Evolutionary conservation across 2,888 invertebrate species (phyloP).

Genomic region (Drosophila bunnanda): DNA sequence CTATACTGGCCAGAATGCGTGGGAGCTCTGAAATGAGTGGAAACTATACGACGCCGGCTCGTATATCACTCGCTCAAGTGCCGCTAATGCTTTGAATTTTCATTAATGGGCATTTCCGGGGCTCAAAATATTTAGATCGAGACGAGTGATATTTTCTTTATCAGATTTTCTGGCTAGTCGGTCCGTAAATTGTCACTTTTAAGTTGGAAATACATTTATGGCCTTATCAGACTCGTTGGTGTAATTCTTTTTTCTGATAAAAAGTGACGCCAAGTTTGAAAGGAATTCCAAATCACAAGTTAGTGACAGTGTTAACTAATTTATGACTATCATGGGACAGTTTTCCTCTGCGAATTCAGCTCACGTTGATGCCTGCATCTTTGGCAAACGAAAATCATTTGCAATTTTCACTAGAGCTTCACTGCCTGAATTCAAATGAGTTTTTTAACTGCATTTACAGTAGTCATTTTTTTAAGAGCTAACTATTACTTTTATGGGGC

Average conservation of each 20-base stretch:
- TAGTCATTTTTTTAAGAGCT: not conserved
- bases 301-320: slow-evolving; percentile 9
- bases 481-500: slow-evolving; percentile 3
- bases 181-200: not conserved
- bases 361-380: slow-evolving; percentile 26
- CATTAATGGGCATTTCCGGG: slow-evolving; percentile 35
- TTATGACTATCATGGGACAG: slow-evolving; percentile 14
- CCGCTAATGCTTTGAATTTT: slow-evolving; percentile 31
- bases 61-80: slow-evolving; percentile 12
- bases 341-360: slow-evolving; percentile 4
- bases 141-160: slow-evolving; percentile 8
- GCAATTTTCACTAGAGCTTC: slow-evolving; percentile 35
- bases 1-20: not conserved
- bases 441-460: not conserved
- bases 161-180: slow-evolving; percentile 1
- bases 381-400: slow-evolving; percentile 3
- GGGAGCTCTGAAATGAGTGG: slow-evolving; percentile 5
- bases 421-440: slow-evolving; percentile 19
- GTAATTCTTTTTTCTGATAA: slow-evolving; percentile 26
- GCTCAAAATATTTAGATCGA: slow-evolving; percentile 11
- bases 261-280: slow-evolving; percentile 6
- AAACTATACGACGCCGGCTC: slow-evolving; percentile 4
- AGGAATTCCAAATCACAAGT: slow-evolving; percentile 10
- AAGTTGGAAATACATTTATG: not conserved
- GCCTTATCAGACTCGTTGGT: slow-evolving; percentile 2